Evolutionary conservation across 2,888 invertebrate genomes (phyloP).

Genomic region (Spatulosminthurus flaviceps): DNA sequence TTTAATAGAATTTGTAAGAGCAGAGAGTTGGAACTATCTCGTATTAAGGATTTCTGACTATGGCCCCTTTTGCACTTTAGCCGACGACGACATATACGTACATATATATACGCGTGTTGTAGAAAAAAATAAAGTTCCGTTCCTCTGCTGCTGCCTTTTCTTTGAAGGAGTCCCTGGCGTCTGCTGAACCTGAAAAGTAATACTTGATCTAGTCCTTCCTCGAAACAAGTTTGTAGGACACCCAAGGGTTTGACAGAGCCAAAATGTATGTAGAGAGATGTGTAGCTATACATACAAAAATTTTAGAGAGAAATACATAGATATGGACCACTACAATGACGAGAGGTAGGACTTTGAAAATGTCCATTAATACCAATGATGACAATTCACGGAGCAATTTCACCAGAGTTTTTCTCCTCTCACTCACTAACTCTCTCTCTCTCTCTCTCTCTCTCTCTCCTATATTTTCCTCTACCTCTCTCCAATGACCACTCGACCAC

Average conservation of each 20-base stretch:
- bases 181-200: slow-evolving; percentile 24
- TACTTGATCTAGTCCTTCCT: slow-evolving; percentile 16
- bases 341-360: slow-evolving; percentile 8
- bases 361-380: slow-evolving; percentile 9
- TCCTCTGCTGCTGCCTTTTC: too few relatives aligned
- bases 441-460: not conserved
- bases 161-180: not conserved
- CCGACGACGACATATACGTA: too few relatives aligned
- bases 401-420: too few relatives aligned
- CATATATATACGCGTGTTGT: not conserved
- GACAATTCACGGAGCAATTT: slow-evolving; percentile 6
- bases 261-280: too few relatives aligned
- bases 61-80: too few relatives aligned
- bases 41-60: too few relatives aligned
- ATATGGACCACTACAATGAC: not conserved
- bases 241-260: not conserved
- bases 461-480: not conserved
- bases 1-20: too few relatives aligned
- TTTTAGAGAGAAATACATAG: too few relatives aligned
- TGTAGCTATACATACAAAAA: too few relatives aligned
- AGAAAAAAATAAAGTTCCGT: not conserved
- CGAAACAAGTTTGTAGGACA: not conserved
- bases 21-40: too few relatives aligned
- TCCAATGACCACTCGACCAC: not conserved
- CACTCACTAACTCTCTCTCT: not conserved